A percentile compares a stretch with the other conserved stretches of the same genome.
phyloP scores from a whole-genome alignment of 2,797 vertebrate genomes.

The Mus caroli region DNA sequence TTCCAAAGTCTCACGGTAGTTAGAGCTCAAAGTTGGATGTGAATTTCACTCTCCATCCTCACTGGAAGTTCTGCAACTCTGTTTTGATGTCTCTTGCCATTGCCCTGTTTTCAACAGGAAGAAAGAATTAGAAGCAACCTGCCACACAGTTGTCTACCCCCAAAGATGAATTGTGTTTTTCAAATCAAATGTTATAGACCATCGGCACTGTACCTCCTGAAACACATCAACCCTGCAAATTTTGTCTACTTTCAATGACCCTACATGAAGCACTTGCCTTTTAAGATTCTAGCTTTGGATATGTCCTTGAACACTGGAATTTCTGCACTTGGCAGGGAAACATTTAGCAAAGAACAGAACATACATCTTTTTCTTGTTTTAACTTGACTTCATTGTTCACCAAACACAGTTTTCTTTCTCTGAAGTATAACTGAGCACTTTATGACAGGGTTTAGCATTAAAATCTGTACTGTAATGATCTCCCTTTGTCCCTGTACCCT shows the following conservation, averaged over 20 bases:
- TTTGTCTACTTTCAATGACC: not conserved
- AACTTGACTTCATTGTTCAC: slow-evolving; percentile 81
- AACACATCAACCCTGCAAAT: too few species aligned
- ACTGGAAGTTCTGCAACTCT: not conserved
- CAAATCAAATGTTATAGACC: not conserved
- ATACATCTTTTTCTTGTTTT: slow-evolving; percentile 72
- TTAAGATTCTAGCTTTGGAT: not conserved
- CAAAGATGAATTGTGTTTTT: not conserved
- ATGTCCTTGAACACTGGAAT: slow-evolving; percentile 16
- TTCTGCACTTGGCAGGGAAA: slow-evolving; percentile 31
- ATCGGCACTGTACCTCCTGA: not conserved
- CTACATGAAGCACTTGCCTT: not conserved
- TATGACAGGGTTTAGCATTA: slow-evolving; percentile 77
- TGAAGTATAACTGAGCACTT: slow-evolving; percentile 70
- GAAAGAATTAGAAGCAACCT: not conserved
- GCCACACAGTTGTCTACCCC: not conserved
- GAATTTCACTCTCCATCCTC: not conserved
- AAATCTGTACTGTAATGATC: slow-evolving; percentile 70
- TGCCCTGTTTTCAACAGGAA: not conserved
- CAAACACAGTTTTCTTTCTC: slow-evolving; percentile 71
- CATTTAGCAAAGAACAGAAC: slow-evolving; percentile 62
- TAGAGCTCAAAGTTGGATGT: not conserved
- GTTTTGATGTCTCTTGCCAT: not conserved
- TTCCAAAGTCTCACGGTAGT: not conserved
- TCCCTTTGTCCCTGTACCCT: slow-evolving; percentile 73